phyloP scores from a whole-genome alignment of 1,140 invertebrate species.

The Bicyclus anynana region DNA sequence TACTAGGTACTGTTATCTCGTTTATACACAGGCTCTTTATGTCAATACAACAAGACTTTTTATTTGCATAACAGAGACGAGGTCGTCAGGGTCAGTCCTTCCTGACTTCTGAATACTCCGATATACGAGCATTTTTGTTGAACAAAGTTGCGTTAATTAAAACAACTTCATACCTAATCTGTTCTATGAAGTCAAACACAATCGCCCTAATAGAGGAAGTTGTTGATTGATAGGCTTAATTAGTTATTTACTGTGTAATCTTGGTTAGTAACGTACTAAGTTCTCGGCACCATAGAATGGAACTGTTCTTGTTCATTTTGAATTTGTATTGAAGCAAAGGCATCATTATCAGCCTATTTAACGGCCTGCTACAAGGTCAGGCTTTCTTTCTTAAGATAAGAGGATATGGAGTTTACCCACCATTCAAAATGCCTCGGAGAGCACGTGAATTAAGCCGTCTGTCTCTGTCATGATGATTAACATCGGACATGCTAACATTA shows the following conservation, averaged over 20 bases:
- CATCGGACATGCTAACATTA: too few relatives aligned
- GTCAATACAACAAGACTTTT: constrained; percentile 43
- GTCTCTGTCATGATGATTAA: too few relatives aligned
- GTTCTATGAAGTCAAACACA: constrained; percentile 33
- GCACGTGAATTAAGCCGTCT: too few relatives aligned
- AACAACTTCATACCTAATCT: constrained; percentile 36
- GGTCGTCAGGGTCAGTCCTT: constrained; percentile 52
- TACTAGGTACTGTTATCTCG: constrained; percentile 46
- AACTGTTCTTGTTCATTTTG: too few relatives aligned
- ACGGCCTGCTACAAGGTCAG: too few relatives aligned
- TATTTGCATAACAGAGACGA: constrained; percentile 40
- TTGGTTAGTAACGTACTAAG: constrained; percentile 5
- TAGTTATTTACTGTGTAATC: constrained; percentile 20
- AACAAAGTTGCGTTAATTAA: constrained; percentile 60
- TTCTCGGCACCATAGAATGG: too few relatives aligned
- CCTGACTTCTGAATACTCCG: constrained; percentile 43
- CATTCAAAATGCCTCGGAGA: too few relatives aligned
- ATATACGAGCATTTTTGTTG: constrained; percentile 34
- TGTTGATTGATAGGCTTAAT: constrained; percentile 37
- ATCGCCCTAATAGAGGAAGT: constrained; percentile 50
- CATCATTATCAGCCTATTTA: too few relatives aligned
- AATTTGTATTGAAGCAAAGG: too few relatives aligned
- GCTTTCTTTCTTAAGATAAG: too few relatives aligned
- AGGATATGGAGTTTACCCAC: too few relatives aligned
- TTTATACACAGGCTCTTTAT: constrained; percentile 35